These are phyloP conservation scores for Drosophila robusta DNA, from an alignment of 2,888 invertebrate genomes.

Conservation along the genomic window DNA sequence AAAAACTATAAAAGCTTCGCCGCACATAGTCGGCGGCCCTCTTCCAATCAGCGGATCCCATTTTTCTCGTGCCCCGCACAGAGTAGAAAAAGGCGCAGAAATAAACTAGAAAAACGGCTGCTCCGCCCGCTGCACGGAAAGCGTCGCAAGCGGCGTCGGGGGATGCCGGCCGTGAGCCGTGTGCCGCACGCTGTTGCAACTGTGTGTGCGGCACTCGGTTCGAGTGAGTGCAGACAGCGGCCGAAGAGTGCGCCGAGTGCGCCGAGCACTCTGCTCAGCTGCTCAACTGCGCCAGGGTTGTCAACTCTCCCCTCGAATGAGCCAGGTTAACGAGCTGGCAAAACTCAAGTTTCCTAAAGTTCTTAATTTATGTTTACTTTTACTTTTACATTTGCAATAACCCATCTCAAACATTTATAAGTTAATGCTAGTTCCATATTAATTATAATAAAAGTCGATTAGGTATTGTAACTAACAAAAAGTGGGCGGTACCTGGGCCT, in stretches of 20 bases:
- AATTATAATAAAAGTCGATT: too few relatives aligned
- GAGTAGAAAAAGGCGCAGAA: constrained; percentile 65
- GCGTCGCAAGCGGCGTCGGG: constrained; percentile 9
- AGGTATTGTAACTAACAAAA: background rate
- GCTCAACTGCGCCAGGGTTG: constrained; percentile 36
- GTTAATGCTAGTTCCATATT: too few relatives aligned
- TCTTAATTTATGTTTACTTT: too few relatives aligned
- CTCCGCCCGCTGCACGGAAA: constrained; percentile 76
- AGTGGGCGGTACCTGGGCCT: constrained; percentile 3
- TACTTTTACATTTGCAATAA: too few relatives aligned
- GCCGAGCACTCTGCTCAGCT: constrained; percentile 24
- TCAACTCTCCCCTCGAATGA: background rate
- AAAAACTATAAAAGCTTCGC: constrained; percentile 67
- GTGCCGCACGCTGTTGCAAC: constrained; percentile 15
- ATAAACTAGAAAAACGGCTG: constrained; percentile 80
- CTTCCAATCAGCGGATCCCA: constrained; percentile 78
- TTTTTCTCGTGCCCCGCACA: constrained; percentile 60
- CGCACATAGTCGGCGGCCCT: constrained; percentile 56
- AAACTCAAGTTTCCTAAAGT: too few relatives aligned
- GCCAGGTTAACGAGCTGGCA: too few relatives aligned
- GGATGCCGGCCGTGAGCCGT: constrained; percentile 4
- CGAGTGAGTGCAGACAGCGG: constrained; percentile 41
- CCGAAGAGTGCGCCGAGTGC: constrained; percentile 13
- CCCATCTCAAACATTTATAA: background rate
- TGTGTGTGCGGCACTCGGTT: constrained; percentile 20